Evolutionary conservation across 2,113 vertebrate genomes (phyloP).

Genomic region (Varanus komodoensis): DNA sequence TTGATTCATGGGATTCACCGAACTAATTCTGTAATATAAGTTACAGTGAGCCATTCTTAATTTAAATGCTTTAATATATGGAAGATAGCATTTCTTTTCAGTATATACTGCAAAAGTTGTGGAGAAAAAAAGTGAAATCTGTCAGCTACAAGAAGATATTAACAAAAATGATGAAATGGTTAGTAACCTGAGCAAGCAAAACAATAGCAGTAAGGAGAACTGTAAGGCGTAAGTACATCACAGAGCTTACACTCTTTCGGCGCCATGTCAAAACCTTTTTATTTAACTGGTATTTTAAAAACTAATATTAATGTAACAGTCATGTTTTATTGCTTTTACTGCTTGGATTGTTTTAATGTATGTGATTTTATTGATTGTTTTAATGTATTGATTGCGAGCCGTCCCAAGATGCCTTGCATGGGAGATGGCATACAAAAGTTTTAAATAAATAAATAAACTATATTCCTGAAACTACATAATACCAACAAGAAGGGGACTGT

Average conservation of each 20-base stretch:
- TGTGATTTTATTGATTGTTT: no score
- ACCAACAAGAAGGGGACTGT: not conserved
- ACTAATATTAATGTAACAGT: no score
- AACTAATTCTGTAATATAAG: not conserved
- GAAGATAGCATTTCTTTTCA: constrained; percentile 65
- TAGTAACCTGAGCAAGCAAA: constrained; percentile 72
- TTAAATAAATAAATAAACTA: not conserved
- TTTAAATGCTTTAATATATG: not conserved
- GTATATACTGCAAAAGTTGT: constrained; percentile 66
- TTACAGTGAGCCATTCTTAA: not conserved
- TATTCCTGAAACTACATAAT: constrained; percentile 26
- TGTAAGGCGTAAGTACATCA: constrained; percentile 72
- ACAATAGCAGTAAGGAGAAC: constrained; percentile 66
- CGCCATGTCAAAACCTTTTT: no score
- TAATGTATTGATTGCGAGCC: no score
- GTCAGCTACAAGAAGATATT: constrained; percentile 71
- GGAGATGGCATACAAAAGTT: no score
- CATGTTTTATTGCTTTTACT: no score
- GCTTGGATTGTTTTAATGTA: no score
- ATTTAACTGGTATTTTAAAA: no score
- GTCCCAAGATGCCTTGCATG: no score
- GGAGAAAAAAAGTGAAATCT: constrained; percentile 65
- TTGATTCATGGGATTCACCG: not conserved
- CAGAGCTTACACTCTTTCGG: not conserved
- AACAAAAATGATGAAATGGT: constrained; percentile 72